Evolutionary conservation across 2,797 vertebrate species (phyloP), one percentile per base, ranked within the genome.

Genomic region (Zenarchopterus dispar): DNA sequence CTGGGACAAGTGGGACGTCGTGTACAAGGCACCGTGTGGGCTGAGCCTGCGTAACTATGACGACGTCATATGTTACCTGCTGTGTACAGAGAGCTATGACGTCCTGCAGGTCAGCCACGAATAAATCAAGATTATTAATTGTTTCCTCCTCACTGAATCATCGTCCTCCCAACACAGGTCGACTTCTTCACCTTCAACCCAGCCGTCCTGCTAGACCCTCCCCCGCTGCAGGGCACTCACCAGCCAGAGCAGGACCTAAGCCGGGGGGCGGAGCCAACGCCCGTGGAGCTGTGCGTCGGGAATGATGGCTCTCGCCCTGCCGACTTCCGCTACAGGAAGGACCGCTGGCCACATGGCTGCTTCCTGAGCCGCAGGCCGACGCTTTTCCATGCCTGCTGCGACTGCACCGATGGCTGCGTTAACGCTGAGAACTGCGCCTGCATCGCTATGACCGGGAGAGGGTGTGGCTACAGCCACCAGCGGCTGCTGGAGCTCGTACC

Each of bases 171-270:
- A 26, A 52, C 67, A 19, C 80, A 91, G 89, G 83, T 94, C 45
- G 94, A 96, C 71, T 90, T 95, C 76, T 99, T 99, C 86, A 97
- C 95, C 78, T 98, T 98, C 81, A 95, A 94, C 86, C 91, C 93
- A 0, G 88, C 85, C 0, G 91, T 98, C 2, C 90, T 88, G 43
- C 61, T 96, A 70, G 90, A 94, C 67, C 61, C 59, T 0, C 65
- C 74, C 1, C 82, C 60, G 10, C 0, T 21, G 0, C 31, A 36
- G 24, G 80, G 0, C 39, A 91, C 64, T 72, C 84, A 0, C 73
- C 77, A 50, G n/a, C 64, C 93, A 0, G 94, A 94, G 68, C 58
- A 81, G 11, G 97, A 99, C 85, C 91, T 99, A 57, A 98, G 97
- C 76, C 90, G 90, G 0, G 97, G 96, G 17, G 56, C 77, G 0